These are phyloP conservation scores for Apteryx mantelli DNA, from an alignment of 2,113 vertebrate genomes.

Conservation along the genomic window DNA sequence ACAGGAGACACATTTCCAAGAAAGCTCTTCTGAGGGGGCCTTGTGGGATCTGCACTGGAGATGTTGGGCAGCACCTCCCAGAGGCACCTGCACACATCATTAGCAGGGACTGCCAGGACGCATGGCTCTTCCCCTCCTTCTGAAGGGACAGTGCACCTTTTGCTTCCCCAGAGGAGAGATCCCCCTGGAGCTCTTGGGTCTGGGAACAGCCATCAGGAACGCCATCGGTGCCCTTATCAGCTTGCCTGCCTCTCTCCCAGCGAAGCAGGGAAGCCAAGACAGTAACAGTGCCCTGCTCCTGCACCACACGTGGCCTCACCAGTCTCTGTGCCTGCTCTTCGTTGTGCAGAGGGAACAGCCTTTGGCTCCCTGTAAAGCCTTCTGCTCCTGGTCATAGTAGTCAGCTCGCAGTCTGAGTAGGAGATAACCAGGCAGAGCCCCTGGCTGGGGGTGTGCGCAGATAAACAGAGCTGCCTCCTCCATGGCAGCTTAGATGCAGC, in stretches of 20 bases:
- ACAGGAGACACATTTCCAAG: neutral
- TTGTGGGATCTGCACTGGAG: neutral
- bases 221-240: neutral
- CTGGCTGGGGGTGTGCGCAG: neutral
- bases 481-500: neutral
- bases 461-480: neutral
- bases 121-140: neutral
- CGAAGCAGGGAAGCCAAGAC: neutral
- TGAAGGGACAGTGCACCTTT: neutral
- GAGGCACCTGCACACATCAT: neutral
- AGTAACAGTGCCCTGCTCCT: neutral
- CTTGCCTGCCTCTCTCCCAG: neutral
- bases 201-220: neutral
- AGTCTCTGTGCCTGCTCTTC: neutral
- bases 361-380: neutral
- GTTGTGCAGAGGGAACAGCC: neutral
- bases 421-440: neutral
- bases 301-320: neutral
- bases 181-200: neutral
- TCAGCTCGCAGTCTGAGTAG: neutral
- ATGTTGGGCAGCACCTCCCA: neutral
- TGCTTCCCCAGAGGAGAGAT: neutral
- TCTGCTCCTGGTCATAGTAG: neutral
- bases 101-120: accelerated
- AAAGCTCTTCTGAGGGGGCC: neutral